Conservation (phyloP, 2,797 vertebrate species). For the Poeciliopsis paucimaculata region DNA sequence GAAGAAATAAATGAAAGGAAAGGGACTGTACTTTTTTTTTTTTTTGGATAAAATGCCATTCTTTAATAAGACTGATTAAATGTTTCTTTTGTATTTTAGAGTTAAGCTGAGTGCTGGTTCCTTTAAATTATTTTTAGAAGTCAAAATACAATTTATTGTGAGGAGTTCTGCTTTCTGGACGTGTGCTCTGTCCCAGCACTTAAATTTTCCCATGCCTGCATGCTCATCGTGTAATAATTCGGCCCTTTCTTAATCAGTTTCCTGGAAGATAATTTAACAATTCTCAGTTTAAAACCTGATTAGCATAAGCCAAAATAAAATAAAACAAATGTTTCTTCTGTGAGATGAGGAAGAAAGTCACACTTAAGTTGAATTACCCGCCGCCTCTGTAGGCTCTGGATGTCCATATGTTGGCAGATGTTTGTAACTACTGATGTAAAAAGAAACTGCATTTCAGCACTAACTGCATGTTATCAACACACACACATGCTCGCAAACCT, state of each 20-base stretch:
- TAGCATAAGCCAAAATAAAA: conserved; percentile 39
- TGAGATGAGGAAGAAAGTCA: conserved; percentile 2
- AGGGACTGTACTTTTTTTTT: conserved; percentile 30
- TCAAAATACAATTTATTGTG: conserved; percentile 22
- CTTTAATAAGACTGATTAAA: conserved; percentile 31
- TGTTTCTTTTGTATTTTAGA: conserved; percentile 34
- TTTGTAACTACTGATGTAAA: conserved; percentile 86
- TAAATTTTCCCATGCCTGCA: background rate
- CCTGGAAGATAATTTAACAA: background rate
- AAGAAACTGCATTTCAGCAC: conserved; percentile 87
- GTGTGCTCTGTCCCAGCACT: background rate
- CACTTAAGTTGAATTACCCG: background rate
- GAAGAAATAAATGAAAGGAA: conserved; percentile 21
- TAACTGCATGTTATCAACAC: conserved; percentile 89
- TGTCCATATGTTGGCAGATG: conserved; percentile 37
- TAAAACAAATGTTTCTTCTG: background rate
- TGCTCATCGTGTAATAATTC: background rate
- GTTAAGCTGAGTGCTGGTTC: conserved; percentile 27
- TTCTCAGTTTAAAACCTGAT: background rate
- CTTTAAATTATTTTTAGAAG: conserved; percentile 41
- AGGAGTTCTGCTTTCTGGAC: background rate
- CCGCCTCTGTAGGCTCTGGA: background rate
- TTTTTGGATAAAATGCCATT: conserved; percentile 10
- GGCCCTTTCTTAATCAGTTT: background rate
- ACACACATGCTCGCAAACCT: conserved; percentile 62